Base-by-base conservation (phyloP, 1,140 invertebrate genomes). In the Drosophila chauvacae region DNA sequence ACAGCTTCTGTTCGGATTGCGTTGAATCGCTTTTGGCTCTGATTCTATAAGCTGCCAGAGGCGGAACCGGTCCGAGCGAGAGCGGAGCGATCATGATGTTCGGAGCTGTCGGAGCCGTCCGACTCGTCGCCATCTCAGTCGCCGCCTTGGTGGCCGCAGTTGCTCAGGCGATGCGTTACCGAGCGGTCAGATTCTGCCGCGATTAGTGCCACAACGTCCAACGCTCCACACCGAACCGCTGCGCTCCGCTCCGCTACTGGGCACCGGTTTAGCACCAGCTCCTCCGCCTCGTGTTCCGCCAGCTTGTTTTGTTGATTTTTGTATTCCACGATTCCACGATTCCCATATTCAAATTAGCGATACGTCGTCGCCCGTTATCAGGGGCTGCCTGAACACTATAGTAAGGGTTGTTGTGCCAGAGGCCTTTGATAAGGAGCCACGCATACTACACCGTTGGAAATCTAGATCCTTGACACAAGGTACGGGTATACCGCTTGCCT, bases 111-210 rank as follows among this genome's bases (percentile, higher is more conserved):
- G 30, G 16, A 30, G 37, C 55, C 23, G 26, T 28, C 37, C 14
- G 20, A 28, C 16, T 47, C 30, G 59, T 18, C 9, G 42, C 42
- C n/a, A 11, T 44, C 41, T 42, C 41, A 16, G 3, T 28, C 33
- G 26, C 48, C 28, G 35, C 53, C 41, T 44, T 11, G 18, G 13
- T 28, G 47, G 13, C 48, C 30, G 51, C 66, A 73, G 70, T 73
- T 73, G 70, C 50, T 41, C 11, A 6, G 37, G 30, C 39, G 68
- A 60, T 73, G 53, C 55, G 14, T 30, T 72, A 26, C 68, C 58
- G 68, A 73, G 55, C 70, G 70, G 70, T 72, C 51, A 62, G 60
- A 59, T 23, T 61, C 37, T 13, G 42, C 26, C 64, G 42, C 28
- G 44, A 23, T 33, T 37, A n/a, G 60, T 68, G 26, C 44, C 45